Percentiles rank a stretch among this genome's conserved stretches.
These are phyloP conservation scores for Tragelaphus imberbis DNA, from an alignment of 2,113 vertebrate genomes.

Conservation along the genomic window DNA sequence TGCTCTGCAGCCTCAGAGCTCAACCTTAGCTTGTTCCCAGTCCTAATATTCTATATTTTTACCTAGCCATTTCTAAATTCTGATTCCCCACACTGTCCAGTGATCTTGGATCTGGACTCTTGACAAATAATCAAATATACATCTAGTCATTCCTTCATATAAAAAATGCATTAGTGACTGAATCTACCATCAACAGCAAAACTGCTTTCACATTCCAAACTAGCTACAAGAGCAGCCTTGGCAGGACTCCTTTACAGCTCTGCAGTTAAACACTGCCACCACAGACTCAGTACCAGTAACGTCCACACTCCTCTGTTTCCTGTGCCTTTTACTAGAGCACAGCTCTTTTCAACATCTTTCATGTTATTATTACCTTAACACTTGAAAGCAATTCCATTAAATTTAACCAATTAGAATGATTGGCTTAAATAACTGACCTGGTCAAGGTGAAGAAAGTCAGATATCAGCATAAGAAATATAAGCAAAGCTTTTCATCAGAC, in stretches of 20 bases:
- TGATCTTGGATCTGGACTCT: not conserved
- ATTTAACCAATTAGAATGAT: not conserved
- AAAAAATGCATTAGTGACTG: not conserved
- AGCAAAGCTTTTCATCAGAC: not conserved
- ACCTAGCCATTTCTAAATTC: not conserved
- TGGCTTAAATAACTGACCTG: not conserved
- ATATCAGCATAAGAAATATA: not conserved
- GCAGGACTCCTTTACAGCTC: not conserved
- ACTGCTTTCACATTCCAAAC: not conserved
- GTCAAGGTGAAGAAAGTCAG: conserved; percentile 2
- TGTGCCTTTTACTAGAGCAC: not conserved
- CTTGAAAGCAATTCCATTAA: not conserved
- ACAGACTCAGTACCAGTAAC: not conserved
- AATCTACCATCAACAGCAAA: not conserved
- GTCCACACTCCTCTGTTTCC: not conserved
- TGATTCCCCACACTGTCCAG: not conserved
- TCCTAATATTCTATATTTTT: not conserved
- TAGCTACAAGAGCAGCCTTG: not conserved
- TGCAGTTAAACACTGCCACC: not conserved
- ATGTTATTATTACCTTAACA: not conserved
- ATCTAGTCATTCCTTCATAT: not conserved
- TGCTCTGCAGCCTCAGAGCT: not conserved
- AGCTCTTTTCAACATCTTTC: not conserved
- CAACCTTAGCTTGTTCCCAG: not conserved
- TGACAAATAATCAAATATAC: not conserved